Conservation (phyloP, 2,113 vertebrate genomes). For the Speoplatyrhinus poulsoni region DNA sequence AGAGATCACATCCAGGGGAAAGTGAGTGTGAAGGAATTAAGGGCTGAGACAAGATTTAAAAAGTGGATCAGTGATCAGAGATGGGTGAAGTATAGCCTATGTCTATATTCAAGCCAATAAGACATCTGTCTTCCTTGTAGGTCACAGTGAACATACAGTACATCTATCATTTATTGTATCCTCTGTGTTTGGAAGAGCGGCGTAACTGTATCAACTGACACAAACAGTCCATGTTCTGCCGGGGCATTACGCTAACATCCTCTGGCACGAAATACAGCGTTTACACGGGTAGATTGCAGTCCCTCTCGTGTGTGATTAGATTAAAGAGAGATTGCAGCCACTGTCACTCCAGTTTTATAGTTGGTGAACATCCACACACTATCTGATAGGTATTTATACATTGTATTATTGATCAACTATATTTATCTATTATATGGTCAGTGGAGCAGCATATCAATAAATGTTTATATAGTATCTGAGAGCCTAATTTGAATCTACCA, state of each 20-base stretch:
- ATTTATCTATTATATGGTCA: too few species aligned
- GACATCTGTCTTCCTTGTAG: constrained; percentile 2
- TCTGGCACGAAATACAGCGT: constrained; percentile 12
- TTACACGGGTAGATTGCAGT: constrained; percentile 21
- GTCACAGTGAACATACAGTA: background rate
- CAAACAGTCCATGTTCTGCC: constrained; percentile 22
- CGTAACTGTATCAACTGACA: constrained; percentile 13
- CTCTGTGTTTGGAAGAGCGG: background rate
- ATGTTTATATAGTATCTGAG: too few species aligned
- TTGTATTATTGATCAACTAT: too few species aligned
- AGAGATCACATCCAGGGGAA: background rate
- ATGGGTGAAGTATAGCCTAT: background rate
- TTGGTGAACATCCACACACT: constrained; percentile 12
- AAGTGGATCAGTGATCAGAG: background rate
- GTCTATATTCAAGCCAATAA: background rate
- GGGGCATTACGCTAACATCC: constrained; percentile 22
- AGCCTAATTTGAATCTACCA: too few species aligned
- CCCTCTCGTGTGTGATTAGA: constrained; percentile 51
- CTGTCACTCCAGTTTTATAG: constrained; percentile 33
- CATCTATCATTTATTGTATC: background rate
- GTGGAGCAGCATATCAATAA: too few species aligned
- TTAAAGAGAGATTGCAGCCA: constrained; percentile 27
- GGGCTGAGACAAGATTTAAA: background rate
- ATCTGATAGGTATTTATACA: constrained; percentile 13
- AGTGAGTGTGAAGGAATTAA: background rate